Evolutionary conservation across 2,888 invertebrate species (phyloP).

Genomic region (Orgyia antiqua): DNA sequence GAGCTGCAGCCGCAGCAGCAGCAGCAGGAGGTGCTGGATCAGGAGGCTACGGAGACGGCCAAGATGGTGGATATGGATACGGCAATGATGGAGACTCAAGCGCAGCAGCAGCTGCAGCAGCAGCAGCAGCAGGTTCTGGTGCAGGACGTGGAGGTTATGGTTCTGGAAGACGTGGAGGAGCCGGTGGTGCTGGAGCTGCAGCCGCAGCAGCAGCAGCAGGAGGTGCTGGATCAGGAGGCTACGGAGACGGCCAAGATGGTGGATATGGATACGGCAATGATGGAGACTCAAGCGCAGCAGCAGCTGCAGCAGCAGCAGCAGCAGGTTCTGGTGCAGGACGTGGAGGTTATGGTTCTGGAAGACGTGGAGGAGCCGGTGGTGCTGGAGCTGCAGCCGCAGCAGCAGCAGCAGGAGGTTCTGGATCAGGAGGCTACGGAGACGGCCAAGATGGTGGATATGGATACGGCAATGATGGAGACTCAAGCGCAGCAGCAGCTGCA

Average conservation of each 20-base stretch:
- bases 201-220: conserved; percentile 1
- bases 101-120: neutral
- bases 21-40: neutral
- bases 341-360: conserved; percentile 2
- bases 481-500: neutral
- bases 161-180: neutral
- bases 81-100: too few relatives aligned
- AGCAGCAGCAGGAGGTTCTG: neutral
- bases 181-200: neutral
- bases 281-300: neutral
- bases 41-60: conserved; percentile 1
- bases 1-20: conserved; percentile 3
- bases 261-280: neutral
- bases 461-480: neutral
- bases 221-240: neutral
- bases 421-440: too few relatives aligned
- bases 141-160: neutral
- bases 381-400: neutral
- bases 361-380: too few relatives aligned
- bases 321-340: neutral
- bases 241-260: too few relatives aligned
- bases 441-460: neutral
- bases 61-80: neutral
- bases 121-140: neutral
- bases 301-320: conserved; percentile 5